Conservation (phyloP, 1,140 invertebrate species). For the Saxidomus purpurata region DNA sequence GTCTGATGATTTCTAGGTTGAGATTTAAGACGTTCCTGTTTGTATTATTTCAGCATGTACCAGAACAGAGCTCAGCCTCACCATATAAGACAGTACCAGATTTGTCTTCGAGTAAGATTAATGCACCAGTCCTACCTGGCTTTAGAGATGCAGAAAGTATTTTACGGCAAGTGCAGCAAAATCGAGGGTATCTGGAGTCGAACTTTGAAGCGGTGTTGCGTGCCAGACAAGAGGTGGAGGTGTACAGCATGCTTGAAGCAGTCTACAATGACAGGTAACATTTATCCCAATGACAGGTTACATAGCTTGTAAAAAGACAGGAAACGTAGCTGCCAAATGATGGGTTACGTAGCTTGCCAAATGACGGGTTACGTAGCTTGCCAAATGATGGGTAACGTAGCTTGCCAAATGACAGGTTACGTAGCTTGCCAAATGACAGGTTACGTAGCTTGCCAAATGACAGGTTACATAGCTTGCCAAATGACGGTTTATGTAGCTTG, state of each 20-base stretch:
- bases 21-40: no score
- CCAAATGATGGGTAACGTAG: no score
- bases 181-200: constrained; percentile 75
- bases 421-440: no score
- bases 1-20: no score
- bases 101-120: constrained; percentile 51
- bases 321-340: no score
- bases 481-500: no score
- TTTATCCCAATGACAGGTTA: neutral
- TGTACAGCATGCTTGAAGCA: constrained; percentile 74
- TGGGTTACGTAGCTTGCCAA: no score
- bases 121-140: constrained; percentile 68
- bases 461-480: no score
- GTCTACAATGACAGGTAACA: constrained; percentile 74
- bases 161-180: constrained; percentile 73
- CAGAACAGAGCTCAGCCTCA: constrained; percentile 33
- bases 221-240: constrained; percentile 75
- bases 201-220: constrained; percentile 79
- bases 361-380: no score
- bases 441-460: no score
- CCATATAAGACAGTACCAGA: constrained; percentile 74
- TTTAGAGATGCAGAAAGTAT: constrained; percentile 77
- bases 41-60: constrained; percentile 57
- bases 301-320: no score
- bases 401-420: no score